Base-by-base conservation (phyloP, 2,113 vertebrate species). In the Rattus norvegicus region DNA sequence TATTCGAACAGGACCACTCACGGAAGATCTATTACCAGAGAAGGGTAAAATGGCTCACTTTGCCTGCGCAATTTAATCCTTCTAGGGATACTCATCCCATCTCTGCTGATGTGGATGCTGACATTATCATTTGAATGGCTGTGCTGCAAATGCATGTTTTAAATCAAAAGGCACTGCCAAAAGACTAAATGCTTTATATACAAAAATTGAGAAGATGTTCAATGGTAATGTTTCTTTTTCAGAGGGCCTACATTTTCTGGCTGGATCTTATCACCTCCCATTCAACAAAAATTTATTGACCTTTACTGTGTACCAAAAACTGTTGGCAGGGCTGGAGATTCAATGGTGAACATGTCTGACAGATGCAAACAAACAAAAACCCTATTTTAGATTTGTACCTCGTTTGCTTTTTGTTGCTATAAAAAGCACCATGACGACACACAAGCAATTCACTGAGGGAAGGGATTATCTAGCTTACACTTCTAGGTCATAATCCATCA, bases 1-100 rank as follows among this genome's bases (percentile, higher is more conserved):
- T 95, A 95, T 96, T 96, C 95, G 95, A 91, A 93, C 36, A 94
- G 43, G 56, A 70, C 75, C n/a, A 96, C n/a, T 96, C 73, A n/a
- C 1, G 4, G 84, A 93, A 96, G 92, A 94, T 84, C 10, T 20
- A 96, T 96, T 73, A 79, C 22, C 63, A 17, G 49, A 87, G 79
- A 86, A 95, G 73, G 17, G 89, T 94, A 80, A 96, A 96, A 90
- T 85, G 76, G 73, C 43, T 85, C 94, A 61, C 52, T 96, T 88
- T 92, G 63, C 43, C 91, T 54, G 87, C 33, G 89, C 69, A 83
- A 75, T 73, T 92, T 81, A 39, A 93, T 59, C 43, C 49, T 43
- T 75, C 39, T 39, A 67, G 56, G 56, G 49, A 90, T 91, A 87
- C 87, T 43, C 54, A 52, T 33, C 95, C 67, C 77, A 49, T 92